Evolutionary conservation across 2,888 invertebrate species (phyloP), one percentile per base, ranked within the genome.

Genomic region (Leucoptera coffeella): DNA sequence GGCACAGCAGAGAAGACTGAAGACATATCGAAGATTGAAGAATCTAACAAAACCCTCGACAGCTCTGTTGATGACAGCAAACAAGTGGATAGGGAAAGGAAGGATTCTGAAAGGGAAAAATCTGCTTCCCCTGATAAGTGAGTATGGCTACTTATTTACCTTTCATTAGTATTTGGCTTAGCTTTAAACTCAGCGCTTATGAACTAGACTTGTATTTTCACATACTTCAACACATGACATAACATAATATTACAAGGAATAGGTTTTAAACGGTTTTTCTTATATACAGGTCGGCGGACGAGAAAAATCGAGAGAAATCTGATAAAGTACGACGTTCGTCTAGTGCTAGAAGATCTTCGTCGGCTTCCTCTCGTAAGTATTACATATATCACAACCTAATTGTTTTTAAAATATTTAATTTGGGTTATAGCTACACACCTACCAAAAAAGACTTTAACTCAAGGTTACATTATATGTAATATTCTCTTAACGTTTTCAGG

Each of bases 51-150:
- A 19, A 55, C 48, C n/a, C 30, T 38, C 44, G 1, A 41, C 37
- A n/a, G 42, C 33, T 21, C 58, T 56, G 34, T 34, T 37, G 58
- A 59, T 39, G 67, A 61, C 39, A 51, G 41, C 49, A 53, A 57
- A 50, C 56, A 60, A 27, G 38, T 41, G 42, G 42, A 13, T 34
- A 40, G 2, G 37, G 32, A 4, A 45, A 43, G 15, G 57, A 57
- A 60, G 22, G 61, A 61, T 32, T 26, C 36, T 10, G 52, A 54
- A 29, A 52, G 44, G 4, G 50, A 49, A 15, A 26, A 19, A 40
- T 62, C 67, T 12, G 61, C 45, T 2, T 67, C 67, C n/a, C 65
- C 64, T 4, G 53, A 41, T 14, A 62, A 61, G 67, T 65, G 43
- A 42, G 8, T 17, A 2, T 19, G 3, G 10, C 15, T 11, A 25